Conservation (phyloP, 2,113 vertebrate genomes). For the Psammodynastes pulverulentus region DNA sequence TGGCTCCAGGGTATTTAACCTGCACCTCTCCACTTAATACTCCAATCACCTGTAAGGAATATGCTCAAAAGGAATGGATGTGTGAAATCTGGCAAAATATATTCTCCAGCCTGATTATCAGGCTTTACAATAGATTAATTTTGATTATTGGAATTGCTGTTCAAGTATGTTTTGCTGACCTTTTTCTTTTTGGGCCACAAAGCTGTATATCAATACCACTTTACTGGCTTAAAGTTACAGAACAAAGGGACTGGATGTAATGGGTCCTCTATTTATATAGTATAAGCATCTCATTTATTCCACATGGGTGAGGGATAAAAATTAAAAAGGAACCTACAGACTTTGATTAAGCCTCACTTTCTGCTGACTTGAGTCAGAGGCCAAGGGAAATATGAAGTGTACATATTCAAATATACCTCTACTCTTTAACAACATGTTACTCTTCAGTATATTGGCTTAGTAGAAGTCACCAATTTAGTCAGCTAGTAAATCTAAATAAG, state of each 20-base stretch:
- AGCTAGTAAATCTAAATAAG: slow-evolving; percentile 6
- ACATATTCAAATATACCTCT: neutral
- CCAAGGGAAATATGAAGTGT: slow-evolving; percentile 15
- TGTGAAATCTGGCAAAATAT: neutral
- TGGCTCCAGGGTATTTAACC: neutral
- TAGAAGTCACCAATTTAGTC: slow-evolving; percentile 13
- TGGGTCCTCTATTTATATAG: neutral
- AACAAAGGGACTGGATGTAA: neutral
- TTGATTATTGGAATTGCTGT: neutral
- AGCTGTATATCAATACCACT: neutral
- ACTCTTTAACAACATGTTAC: neutral
- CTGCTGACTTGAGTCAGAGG: neutral
- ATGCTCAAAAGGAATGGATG: neutral
- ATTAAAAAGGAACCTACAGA: neutral
- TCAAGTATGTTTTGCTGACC: neutral
- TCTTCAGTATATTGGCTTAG: neutral
- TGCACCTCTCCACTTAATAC: neutral
- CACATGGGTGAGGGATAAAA: neutral
- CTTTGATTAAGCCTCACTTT: neutral
- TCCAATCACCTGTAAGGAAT: neutral
- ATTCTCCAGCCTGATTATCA: neutral
- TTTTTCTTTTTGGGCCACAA: neutral
- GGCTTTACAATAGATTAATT: neutral
- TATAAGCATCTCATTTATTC: neutral
- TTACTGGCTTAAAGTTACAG: neutral